These are phyloP conservation scores for Ciona savignyi DNA, from an alignment of 23 tunicate genomes.

Conservation along the genomic window DNA sequence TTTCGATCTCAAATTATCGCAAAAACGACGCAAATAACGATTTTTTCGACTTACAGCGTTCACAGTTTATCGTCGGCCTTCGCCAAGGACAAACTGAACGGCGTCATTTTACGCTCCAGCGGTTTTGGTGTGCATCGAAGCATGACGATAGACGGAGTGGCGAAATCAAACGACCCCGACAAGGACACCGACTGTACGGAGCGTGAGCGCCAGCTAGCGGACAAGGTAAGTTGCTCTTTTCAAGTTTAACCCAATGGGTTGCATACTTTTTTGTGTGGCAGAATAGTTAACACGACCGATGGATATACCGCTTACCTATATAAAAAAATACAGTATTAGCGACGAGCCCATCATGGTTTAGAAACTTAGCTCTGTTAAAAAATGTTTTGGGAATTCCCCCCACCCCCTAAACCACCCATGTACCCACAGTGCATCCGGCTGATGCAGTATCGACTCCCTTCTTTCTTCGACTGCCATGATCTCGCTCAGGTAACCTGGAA, in stretches of 20 bases:
- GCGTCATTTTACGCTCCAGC: neutral
- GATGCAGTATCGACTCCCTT: conserved; percentile 63
- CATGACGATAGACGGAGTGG: conserved; percentile 2
- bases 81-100: conserved; percentile 2
- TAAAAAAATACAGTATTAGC: no score
- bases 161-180: conserved; percentile 5
- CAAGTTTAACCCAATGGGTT: no score
- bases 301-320: no score
- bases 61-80: conserved; percentile 17
- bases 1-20: no score
- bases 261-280: no score
- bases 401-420: no score
- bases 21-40: no score
- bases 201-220: neutral
- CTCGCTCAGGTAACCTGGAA: conserved; percentile 15
- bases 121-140: conserved; percentile 9
- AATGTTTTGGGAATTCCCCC: no score
- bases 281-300: no score
- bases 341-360: no score
- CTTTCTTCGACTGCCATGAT: conserved; percentile 47
- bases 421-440: conserved; percentile 45
- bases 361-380: no score
- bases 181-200: conserved; percentile 8
- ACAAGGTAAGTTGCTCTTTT: no score
- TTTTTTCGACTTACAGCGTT: conserved; percentile 18